Percentiles rank a stretch among this genome's conserved stretches.
Evolutionary conservation across 2,113 vertebrate species (phyloP).

Genomic region (Hypanus sabinus): DNA sequence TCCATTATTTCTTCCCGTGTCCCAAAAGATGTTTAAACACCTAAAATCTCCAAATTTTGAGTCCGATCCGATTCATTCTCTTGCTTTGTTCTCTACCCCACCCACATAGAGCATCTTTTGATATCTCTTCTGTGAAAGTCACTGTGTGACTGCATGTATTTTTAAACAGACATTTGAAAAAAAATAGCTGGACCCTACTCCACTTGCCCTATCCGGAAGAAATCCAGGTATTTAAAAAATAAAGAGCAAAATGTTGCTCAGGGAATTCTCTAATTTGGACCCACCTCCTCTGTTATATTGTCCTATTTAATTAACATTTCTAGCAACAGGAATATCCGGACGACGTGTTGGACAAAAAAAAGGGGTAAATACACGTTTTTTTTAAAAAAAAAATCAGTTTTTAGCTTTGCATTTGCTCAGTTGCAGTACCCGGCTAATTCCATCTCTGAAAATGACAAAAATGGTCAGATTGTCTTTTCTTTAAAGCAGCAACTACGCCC

Average conservation of each 20-base stretch:
- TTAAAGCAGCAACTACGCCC: slow-evolving; percentile 19
- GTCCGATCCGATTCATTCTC: neutral
- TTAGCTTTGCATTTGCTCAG: neutral
- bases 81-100: neutral
- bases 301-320: neutral
- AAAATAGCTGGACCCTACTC: neutral
- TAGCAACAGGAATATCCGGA: neutral
- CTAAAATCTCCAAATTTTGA: neutral
- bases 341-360: neutral
- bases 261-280: neutral
- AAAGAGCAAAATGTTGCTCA: neutral
- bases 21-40: neutral
- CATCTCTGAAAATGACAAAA: neutral
- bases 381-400: no score
- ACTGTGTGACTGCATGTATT: neutral
- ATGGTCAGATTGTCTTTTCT: neutral
- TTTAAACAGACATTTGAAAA: neutral
- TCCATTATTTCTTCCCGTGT: neutral
- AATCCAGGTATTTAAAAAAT: neutral
- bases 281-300: neutral
- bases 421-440: neutral
- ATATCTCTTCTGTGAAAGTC: neutral
- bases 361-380: neutral
- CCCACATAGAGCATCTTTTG: neutral
- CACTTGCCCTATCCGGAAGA: neutral